A percentile compares a stretch with the other conserved stretches of the same genome.
phyloP scores from a whole-genome alignment of 2,888 invertebrate genomes.

The Epinotia demarniana region DNA sequence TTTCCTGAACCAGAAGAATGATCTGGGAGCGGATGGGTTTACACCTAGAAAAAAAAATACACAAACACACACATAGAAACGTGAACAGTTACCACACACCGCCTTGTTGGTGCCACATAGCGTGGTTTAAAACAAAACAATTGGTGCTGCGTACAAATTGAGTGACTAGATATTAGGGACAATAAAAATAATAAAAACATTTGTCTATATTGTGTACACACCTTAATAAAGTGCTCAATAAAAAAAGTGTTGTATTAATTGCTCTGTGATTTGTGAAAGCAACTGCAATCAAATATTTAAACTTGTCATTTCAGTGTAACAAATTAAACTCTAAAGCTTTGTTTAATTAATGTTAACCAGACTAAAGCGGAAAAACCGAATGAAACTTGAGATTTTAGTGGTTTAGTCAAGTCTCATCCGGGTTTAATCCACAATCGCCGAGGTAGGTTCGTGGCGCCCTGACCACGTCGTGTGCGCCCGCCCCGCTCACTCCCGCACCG shows the following conservation, averaged over 20 bases:
- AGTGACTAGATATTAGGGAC: constrained; percentile 11
- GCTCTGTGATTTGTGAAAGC: constrained; percentile 35
- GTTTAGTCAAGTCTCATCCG: constrained; percentile 9
- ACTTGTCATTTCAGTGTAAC: not conserved
- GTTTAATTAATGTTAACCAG: not conserved
- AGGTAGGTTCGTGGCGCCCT: constrained; percentile 75
- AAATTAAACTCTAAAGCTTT: constrained; percentile 2
- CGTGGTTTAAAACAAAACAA: constrained; percentile 19
- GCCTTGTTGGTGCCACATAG: constrained; percentile 46
- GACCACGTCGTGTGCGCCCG: constrained; percentile 59
- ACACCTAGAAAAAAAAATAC: constrained; percentile 82
- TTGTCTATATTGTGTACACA: constrained; percentile 29
- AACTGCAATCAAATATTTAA: constrained; percentile 28
- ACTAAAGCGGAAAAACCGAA: constrained; percentile 20
- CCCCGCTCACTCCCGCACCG: constrained; percentile 14
- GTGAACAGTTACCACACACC: constrained; percentile 72
- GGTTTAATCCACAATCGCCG: constrained; percentile 50
- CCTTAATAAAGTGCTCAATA: constrained; percentile 32
- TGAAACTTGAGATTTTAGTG: not conserved
- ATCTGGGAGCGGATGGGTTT: constrained; percentile 84
- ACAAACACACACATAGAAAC: constrained; percentile 74
- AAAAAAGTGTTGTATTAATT: constrained; percentile 33
- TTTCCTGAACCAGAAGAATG: constrained; percentile 85
- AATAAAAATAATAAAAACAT: constrained; percentile 16
- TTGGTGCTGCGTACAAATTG: constrained; percentile 27